A percentile compares a stretch with the other conserved stretches of the same genome.
Evolutionary conservation across 1,140 invertebrate genomes (phyloP).

Genomic region (Samia ricini): DNA sequence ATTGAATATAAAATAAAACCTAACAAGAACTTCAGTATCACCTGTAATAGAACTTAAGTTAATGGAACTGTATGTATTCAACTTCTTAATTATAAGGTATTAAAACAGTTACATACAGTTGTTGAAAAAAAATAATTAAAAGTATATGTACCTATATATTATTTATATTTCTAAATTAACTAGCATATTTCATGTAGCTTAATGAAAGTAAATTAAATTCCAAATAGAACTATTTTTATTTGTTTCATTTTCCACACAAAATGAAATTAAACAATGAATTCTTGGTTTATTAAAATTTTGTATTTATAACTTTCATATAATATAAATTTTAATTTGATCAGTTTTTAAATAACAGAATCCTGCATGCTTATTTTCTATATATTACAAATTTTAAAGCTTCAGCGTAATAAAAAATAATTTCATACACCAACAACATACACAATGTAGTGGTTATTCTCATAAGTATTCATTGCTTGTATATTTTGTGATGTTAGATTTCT

Average conservation of each 20-base stretch:
- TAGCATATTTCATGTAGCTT: background rate
- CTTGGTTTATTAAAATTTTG: conserved; percentile 71
- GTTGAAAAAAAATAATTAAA: too few species aligned
- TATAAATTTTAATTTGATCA: conserved; percentile 74
- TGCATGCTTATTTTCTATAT: conserved; percentile 72
- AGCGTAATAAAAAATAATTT: conserved; percentile 73
- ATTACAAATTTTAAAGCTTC: conserved; percentile 73
- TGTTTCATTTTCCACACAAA: conserved; percentile 24
- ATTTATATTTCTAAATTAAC: too few species aligned
- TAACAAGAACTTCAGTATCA: too few species aligned
- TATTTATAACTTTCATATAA: conserved; percentile 74
- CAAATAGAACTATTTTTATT: conserved; percentile 3
- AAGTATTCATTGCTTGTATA: conserved; percentile 77
- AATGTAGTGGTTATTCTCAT: conserved; percentile 59
- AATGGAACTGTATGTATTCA: too few species aligned
- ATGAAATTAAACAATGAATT: conserved; percentile 44
- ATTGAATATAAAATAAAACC: too few species aligned
- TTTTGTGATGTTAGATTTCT: conserved; percentile 74
- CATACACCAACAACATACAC: conserved; percentile 43
- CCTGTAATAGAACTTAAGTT: too few species aligned
- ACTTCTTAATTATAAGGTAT: too few species aligned
- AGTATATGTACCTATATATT: too few species aligned
- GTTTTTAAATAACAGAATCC: conserved; percentile 71
- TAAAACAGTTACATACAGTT: too few species aligned
- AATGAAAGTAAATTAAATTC: conserved; percentile 2